phyloP scores from a whole-genome alignment of 1,140 invertebrate genomes.

The Tyrophagus putrescentiae region DNA sequence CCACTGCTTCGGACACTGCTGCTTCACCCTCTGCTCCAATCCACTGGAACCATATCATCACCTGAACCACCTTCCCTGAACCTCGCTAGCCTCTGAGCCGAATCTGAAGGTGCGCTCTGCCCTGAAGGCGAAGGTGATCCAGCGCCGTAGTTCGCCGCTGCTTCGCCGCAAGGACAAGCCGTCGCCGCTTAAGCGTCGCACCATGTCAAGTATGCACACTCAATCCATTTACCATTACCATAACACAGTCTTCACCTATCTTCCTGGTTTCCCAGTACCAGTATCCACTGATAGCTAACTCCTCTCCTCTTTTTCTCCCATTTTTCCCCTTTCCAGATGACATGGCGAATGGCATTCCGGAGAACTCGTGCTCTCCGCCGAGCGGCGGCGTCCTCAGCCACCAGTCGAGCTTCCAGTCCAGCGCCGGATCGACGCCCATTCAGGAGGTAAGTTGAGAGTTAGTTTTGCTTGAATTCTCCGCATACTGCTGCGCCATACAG shows the following conservation, averaged over 20 bases:
- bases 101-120: slow-evolving; percentile 77
- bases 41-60: too few relatives aligned
- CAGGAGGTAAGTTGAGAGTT: slow-evolving; percentile 8
- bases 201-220: slow-evolving; percentile 52
- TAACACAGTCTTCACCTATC: too few relatives aligned
- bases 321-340: background rate
- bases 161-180: slow-evolving; percentile 63
- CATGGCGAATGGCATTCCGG: slow-evolving; percentile 18
- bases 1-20: too few relatives aligned
- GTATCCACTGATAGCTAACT: background rate
- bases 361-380: slow-evolving; percentile 16
- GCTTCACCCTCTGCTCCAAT: too few relatives aligned
- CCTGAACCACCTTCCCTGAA: too few relatives aligned
- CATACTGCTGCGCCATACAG: too few relatives aligned
- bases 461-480: background rate
- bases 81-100: slow-evolving; percentile 85
- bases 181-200: slow-evolving; percentile 56
- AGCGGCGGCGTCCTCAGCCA: slow-evolving; percentile 9
- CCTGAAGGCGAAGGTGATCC: slow-evolving; percentile 84
- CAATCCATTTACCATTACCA: too few relatives aligned
- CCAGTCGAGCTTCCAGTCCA: slow-evolving; percentile 19
- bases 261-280: too few relatives aligned
- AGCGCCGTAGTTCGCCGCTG: slow-evolving; percentile 65
- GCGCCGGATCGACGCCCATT: slow-evolving; percentile 16
- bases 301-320: background rate